phyloP scores from a whole-genome alignment of 1,140 invertebrate species.

The Conus betulinus region DNA sequence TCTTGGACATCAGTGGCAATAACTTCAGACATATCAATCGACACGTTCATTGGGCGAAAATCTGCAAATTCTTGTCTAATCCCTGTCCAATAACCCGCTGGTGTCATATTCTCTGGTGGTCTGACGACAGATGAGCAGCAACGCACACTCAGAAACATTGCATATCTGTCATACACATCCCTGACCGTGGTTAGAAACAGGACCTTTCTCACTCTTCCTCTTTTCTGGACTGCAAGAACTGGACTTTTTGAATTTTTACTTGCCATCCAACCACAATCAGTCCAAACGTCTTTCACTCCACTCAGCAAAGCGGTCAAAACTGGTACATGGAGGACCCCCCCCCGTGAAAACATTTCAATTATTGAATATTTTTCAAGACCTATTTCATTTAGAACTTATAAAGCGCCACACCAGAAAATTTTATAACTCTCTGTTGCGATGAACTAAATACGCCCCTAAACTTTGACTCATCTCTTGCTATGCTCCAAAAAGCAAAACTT shows the following conservation, averaged over 20 bases:
- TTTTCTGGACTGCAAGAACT: neutral
- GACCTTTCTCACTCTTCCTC: neutral
- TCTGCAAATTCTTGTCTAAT: neutral
- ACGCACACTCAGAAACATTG: constrained; percentile 25
- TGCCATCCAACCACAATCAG: neutral
- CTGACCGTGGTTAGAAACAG: neutral
- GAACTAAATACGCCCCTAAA: neutral
- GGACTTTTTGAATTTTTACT: neutral
- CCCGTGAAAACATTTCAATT: neutral
- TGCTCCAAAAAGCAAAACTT: neutral
- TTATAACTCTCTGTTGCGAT: neutral
- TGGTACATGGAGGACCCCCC: neutral
- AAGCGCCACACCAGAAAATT: neutral
- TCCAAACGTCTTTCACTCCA: neutral
- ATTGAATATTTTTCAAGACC: neutral
- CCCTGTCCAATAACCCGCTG: neutral
- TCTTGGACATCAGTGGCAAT: neutral
- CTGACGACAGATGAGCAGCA: neutral
- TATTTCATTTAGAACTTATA: neutral
- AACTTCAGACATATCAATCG: neutral
- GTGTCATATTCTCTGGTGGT: neutral
- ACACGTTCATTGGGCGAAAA: neutral
- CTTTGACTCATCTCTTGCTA: neutral
- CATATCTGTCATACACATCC: neutral
- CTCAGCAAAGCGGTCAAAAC: neutral